phyloP scores from a whole-genome alignment of 2,888 invertebrate genomes.

The Syrista parreyssii region DNA sequence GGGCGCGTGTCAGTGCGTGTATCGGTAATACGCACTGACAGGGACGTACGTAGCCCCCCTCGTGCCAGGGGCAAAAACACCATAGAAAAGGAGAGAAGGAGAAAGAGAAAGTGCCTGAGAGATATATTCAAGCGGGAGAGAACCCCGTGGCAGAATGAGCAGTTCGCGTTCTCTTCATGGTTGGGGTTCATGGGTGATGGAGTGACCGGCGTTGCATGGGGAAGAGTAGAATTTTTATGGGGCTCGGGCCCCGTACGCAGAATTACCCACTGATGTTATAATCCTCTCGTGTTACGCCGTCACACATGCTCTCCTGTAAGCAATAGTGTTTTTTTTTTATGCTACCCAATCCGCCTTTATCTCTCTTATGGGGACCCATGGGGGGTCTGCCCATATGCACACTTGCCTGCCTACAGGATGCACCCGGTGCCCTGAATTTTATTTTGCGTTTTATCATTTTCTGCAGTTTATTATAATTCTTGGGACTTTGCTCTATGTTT shows the following conservation, averaged over 20 bases:
- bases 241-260: constrained; percentile 29
- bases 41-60: constrained; percentile 49
- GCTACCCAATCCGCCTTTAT: constrained; percentile 21
- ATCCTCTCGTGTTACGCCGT: constrained; percentile 65
- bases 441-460: neutral
- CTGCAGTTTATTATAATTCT: neutral
- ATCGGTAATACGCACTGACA: constrained; percentile 64
- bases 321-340: constrained; percentile 54
- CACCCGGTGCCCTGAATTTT: neutral
- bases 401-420: constrained; percentile 43
- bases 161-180: constrained; percentile 40
- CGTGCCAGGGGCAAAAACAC: constrained; percentile 19
- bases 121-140: constrained; percentile 40
- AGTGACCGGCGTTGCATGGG: neutral
- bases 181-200: constrained; percentile 14
- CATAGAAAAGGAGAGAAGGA: constrained; percentile 32
- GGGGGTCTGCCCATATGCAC: constrained; percentile 46
- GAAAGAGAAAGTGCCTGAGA: constrained; percentile 44
- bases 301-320: constrained; percentile 59
- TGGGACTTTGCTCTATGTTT: constrained; percentile 50
- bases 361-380: constrained; percentile 9
- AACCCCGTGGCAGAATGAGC: constrained; percentile 56
- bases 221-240: neutral
- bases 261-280: constrained; percentile 66
- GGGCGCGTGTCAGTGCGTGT: constrained; percentile 36